These are phyloP conservation scores for Urophycis tenuis DNA, from an alignment of 2,797 vertebrate species.

Conservation along the genomic window DNA sequence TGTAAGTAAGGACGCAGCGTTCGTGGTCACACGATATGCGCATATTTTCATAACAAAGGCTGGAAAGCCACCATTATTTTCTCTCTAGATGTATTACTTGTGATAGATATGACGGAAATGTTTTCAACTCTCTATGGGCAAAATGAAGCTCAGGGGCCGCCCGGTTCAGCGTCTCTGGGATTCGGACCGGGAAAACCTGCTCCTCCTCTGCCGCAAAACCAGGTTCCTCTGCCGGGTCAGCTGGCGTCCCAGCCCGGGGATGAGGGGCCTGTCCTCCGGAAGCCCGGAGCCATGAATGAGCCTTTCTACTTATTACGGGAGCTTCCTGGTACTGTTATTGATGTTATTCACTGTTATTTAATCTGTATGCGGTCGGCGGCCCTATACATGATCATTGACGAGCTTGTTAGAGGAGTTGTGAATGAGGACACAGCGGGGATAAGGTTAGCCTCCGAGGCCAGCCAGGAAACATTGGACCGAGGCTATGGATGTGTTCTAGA, in stretches of 20 bases:
- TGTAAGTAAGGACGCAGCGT: neutral
- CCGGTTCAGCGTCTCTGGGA: slow-evolving; percentile 66
- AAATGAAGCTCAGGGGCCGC: slow-evolving; percentile 75
- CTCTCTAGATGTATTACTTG: slow-evolving; percentile 35
- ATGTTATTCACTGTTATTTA: neutral
- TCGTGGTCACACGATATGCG: neutral
- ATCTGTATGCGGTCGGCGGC: neutral
- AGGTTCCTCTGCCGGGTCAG: slow-evolving; percentile 65
- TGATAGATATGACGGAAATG: slow-evolving; percentile 81
- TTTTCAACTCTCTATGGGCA: slow-evolving; percentile 83
- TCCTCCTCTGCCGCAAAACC: slow-evolving; percentile 67
- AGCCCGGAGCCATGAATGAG: slow-evolving; percentile 77
- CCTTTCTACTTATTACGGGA: slow-evolving; percentile 91
- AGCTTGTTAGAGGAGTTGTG: too few species aligned
- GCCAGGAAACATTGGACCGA: too few species aligned
- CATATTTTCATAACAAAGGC: too few species aligned
- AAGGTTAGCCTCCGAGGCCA: too few species aligned
- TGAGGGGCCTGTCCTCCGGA: slow-evolving; percentile 76
- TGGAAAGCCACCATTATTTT: neutral
- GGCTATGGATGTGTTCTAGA: too few species aligned
- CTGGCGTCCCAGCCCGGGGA: slow-evolving; percentile 74
- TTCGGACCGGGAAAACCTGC: slow-evolving; percentile 78
- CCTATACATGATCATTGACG: too few species aligned
- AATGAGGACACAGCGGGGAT: too few species aligned
- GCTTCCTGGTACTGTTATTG: slow-evolving; percentile 74